Evolutionary conservation across 1,140 invertebrate genomes (phyloP).

Genomic region (Plectrocnemia conspersa): DNA sequence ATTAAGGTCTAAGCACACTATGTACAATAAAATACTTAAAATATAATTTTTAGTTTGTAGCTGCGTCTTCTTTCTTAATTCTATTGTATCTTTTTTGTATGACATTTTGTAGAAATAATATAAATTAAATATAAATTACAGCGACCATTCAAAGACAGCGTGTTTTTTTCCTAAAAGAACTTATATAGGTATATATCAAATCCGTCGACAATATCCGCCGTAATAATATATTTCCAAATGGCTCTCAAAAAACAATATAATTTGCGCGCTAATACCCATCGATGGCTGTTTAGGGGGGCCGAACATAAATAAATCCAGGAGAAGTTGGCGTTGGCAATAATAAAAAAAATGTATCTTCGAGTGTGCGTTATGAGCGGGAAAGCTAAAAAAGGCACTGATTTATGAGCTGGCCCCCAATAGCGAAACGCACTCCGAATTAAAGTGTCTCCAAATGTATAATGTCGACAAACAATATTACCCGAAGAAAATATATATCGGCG

Average conservation of each 20-base stretch:
- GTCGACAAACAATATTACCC: constrained; percentile 27
- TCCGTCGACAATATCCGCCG: not conserved
- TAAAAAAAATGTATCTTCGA: constrained; percentile 13
- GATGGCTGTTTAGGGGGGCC: constrained; percentile 1
- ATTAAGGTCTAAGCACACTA: too few species aligned
- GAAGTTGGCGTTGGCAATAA: not conserved
- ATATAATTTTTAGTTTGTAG: too few species aligned
- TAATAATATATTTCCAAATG: not conserved
- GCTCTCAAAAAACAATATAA: constrained; percentile 2
- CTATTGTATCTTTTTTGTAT: constrained; percentile 27
- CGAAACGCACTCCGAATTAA: constrained; percentile 18
- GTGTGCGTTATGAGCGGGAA: constrained; percentile 5
- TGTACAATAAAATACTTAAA: too few species aligned
- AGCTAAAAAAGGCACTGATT: constrained; percentile 9
- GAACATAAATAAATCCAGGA: too few species aligned
- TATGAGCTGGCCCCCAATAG: not conserved
- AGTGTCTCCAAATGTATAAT: constrained; percentile 31
- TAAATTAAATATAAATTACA: not conserved
- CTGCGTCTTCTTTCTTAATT: not conserved
- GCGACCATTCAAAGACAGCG: not conserved
- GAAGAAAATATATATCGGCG: constrained; percentile 10
- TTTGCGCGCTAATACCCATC: constrained; percentile 5
- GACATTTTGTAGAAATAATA: constrained; percentile 23
- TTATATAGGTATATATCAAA: too few species aligned
- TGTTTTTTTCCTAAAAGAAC: too few species aligned